These are phyloP conservation scores for Odontesthes bonariensis DNA, from an alignment of 2,113 vertebrate species.

Conservation along the genomic window DNA sequence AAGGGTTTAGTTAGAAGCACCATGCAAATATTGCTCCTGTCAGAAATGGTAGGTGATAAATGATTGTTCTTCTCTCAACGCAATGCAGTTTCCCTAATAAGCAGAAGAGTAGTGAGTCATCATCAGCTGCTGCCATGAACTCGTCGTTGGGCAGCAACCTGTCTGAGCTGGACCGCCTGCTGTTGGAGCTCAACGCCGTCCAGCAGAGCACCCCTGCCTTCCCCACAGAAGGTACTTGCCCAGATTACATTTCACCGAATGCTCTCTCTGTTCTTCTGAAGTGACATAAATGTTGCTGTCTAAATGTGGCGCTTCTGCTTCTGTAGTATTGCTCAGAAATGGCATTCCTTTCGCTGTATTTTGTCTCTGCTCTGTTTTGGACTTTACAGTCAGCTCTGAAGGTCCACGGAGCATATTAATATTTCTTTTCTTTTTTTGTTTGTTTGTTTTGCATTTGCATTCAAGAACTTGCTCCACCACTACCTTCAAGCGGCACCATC, in stretches of 20 bases:
- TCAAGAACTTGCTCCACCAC: constrained; percentile 71
- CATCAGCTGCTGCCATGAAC: constrained; percentile 86
- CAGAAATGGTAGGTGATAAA: neutral
- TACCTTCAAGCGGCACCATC: constrained; percentile 70
- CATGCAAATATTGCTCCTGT: neutral
- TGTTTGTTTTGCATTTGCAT: neutral
- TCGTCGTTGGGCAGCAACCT: constrained; percentile 92
- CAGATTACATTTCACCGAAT: constrained; percentile 1
- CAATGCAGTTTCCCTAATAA: constrained; percentile 91
- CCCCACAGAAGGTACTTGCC: constrained; percentile 83
- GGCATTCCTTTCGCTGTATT: neutral
- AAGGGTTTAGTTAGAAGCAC: too few species aligned
- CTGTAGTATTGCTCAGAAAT: constrained; percentile 5
- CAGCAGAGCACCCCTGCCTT: constrained; percentile 86
- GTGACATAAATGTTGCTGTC: neutral
- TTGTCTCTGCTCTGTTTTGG: neutral
- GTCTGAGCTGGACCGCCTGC: constrained; percentile 93
- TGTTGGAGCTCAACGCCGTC: constrained; percentile 92
- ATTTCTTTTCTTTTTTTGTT: neutral
- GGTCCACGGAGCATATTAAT: neutral
- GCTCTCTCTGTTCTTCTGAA: constrained; percentile 8
- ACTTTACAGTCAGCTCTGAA: neutral
- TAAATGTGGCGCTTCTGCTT: constrained; percentile 17
- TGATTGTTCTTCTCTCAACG: constrained; percentile 14
- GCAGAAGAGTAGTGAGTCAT: constrained; percentile 87